Base-by-base conservation (phyloP, 2,888 invertebrate genomes). In the Luperina nickerlii region DNA sequence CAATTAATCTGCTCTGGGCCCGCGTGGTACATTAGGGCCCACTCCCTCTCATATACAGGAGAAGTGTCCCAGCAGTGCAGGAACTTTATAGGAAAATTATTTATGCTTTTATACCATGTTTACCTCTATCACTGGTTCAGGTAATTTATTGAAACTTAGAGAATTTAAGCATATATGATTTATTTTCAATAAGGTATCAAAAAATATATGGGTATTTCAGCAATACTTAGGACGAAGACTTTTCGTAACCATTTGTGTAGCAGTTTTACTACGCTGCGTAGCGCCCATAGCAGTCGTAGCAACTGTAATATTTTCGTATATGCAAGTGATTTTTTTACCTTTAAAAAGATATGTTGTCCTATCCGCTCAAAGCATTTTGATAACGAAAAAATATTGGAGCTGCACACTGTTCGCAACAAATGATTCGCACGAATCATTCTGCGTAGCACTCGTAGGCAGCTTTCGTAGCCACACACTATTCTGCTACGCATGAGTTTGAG, bases 361-460 rank as follows among this genome's bases (percentile, higher is more conserved):
- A 18, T 18, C 7, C 18, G 24, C 5, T 1, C 11, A 32, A 1
- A 18, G 18, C 2, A n/a, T 62, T 38, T 77, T 77, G 0, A 15
- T n/a, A 77, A 38, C 3, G 20, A 9, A 32, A 11, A 9, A 6
- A 48, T 8, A 24, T 27, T 27, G 27, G 11, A 51, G 13, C 11
- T 6, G 38, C 15, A 42, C 5, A 27, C 0, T 18, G 13, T n/a
- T 18, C 8, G 3, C 18, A 57, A 18, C 9, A 32, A 75, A 9
- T 4, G 1, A 24, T 45, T 45, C 13, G 5, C 7, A 18, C 18
- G 13, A 76, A 51, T 62, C 0, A 18, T 27, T 68, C 27, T 38
- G 51, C 81, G 80, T 68, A 78, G 78, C 68, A 24, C 18, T 79
- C 60, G 60, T 79, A 78, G 70, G 15, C 76, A 38, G 24, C 32